Evolutionary conservation across 1,140 invertebrate species (phyloP), one percentile per base, ranked within the genome.

Genomic region (Philaenus spumarius): DNA sequence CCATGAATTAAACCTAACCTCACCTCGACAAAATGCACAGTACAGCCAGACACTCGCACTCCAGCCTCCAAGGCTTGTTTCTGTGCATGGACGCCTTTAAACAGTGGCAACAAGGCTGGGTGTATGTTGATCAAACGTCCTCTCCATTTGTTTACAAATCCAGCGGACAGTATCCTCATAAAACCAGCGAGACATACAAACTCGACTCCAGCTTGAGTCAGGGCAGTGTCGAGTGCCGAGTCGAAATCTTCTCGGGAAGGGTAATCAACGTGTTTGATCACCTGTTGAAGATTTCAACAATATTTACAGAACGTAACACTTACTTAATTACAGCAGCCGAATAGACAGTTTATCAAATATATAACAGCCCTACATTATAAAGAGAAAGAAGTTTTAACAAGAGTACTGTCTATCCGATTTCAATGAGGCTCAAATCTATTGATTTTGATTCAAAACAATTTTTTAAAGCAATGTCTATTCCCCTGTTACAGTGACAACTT

Each of bases 161-260:
- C 76, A 0, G 76, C 72, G 20, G 90, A 89, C 4, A 98, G 73
- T 58, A 98, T 89, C n/a, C 95, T 80, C 96, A 99, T 98, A 72
- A 97, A 99, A 2, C 95, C 96, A 57, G 96, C 96, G 30, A 98
- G 77, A 70, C 95, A 97, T 22, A 99, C 82, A 43, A 98, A 77
- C 67, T 98, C 90, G 7, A 96, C 84, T 12, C 79, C 80, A 15
- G 79, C 77, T 5, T 73, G 69, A 46, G 79, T 75, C 11, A 98
- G 75, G 52, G 80, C 80, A 30, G 77, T 71, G 34, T 86, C 77
- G 35, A 97, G 71, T 55, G 80, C 84, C 46, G 74, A 72, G 73
- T 98, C 95, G 75, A 95, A 97, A 37, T 84, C 81, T 66, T 86
- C 83, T 17, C 93, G 78, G 1, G 70, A 81, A 48, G 77, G 72